A percentile compares a stretch with the other conserved stretches of the same genome.
Conservation (phyloP, 2,797 vertebrate species). For the Sebastes vulpes region DNA sequence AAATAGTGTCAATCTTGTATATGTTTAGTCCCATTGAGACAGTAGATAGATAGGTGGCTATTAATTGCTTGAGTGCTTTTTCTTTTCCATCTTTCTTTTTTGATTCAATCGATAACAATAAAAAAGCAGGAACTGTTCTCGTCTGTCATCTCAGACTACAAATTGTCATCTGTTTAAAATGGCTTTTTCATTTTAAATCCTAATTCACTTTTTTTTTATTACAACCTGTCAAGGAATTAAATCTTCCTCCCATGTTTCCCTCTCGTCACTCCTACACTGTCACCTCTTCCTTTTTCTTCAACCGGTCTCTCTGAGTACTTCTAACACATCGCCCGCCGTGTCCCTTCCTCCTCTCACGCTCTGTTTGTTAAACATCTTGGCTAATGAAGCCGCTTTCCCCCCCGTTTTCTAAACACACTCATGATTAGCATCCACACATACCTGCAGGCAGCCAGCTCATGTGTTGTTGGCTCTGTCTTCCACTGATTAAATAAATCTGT, state of each 20-base stretch:
- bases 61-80: not conserved
- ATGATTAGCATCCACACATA: constrained; percentile 68
- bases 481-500: constrained; percentile 55
- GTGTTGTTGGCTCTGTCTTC: constrained; percentile 44
- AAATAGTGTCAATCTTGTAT: not conserved
- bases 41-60: not conserved
- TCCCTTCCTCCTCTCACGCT: not conserved
- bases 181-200: not conserved
- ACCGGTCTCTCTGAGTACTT: not conserved
- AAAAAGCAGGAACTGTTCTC: not conserved
- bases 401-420: constrained; percentile 37
- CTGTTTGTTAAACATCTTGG: constrained; percentile 54
- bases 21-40: not conserved
- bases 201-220: not conserved
- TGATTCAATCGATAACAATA: not conserved
- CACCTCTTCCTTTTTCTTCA: not conserved
- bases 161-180: not conserved
- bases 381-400: constrained; percentile 59
- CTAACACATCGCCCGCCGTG: not conserved
- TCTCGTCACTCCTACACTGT: not conserved
- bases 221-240: not conserved
- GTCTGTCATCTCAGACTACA: not conserved
- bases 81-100: not conserved
- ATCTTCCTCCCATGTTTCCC: not conserved
- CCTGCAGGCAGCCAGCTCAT: constrained; percentile 64